Conservation (phyloP, 2,888 invertebrate species). For the Asteroscopus sphinx region DNA sequence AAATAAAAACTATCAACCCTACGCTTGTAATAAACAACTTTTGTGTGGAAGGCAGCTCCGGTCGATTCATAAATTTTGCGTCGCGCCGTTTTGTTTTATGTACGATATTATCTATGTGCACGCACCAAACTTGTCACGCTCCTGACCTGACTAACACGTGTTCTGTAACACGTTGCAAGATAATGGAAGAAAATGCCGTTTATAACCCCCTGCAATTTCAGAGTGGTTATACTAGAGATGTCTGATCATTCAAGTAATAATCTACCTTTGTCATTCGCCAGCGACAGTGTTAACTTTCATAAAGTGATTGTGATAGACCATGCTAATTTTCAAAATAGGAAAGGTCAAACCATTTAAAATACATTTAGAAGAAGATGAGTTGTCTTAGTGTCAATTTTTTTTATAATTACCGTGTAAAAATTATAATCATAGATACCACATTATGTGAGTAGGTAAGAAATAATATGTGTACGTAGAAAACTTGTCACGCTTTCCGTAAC, state of each 20-base stretch:
- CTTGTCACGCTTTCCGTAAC: neutral
- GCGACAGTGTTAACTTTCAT: too few relatives aligned
- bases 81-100: slow-evolving; percentile 87
- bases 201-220: neutral
- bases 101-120: slow-evolving; percentile 85
- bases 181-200: slow-evolving; percentile 23
- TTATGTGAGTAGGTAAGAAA: too few relatives aligned
- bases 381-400: too few relatives aligned
- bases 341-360: too few relatives aligned
- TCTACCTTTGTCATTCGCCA: too few relatives aligned
- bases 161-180: slow-evolving; percentile 45
- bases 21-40: slow-evolving; percentile 84
- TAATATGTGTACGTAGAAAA: neutral
- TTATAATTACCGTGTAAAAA: too few relatives aligned
- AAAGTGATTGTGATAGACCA: too few relatives aligned
- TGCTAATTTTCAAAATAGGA: too few relatives aligned
- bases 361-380: too few relatives aligned
- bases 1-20: slow-evolving; percentile 79
- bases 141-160: slow-evolving; percentile 43
- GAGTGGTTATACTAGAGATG: too few relatives aligned
- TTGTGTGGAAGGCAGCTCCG: slow-evolving; percentile 87
- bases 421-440: too few relatives aligned
- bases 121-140: slow-evolving; percentile 66
- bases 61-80: slow-evolving; percentile 87
- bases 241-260: too few relatives aligned